Base-by-base conservation (phyloP, 2,888 invertebrate species). In the Zaprionus lineosus region DNA sequence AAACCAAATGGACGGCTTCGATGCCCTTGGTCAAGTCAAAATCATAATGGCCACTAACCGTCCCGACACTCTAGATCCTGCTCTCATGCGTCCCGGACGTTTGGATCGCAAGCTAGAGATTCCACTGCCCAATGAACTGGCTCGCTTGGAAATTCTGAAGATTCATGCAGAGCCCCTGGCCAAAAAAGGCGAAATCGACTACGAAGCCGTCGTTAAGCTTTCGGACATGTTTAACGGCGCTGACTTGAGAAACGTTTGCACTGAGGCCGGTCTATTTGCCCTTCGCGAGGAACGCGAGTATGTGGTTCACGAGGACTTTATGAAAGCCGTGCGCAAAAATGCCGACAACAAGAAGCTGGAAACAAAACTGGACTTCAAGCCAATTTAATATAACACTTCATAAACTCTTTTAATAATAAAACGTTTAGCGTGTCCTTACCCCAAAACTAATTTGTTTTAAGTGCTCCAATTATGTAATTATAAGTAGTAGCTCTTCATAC, bases 11-110 rank as follows among this genome's bases (percentile, higher is more conserved):
- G 99, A 99, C 90, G 99, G 99, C 11, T 99, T 99, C 90, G 99
- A 99, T 91, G 97, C 98, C 0, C 91, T 98, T 34, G 98, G 98
- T 0, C 95, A 95, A 88, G 98, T 98, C 0, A 99, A 99, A 93
- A 98, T 99, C 91, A 99, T 99, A 64, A 99, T 99, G 99, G 99
- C 99, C 0, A 99, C 99, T 46, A 99, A 99, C 91, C 92, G 99
- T 52, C 98, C 99, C 0, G 99, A 99, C 81, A 99, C 98, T 0
- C 92, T 99, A 26, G 99, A 99, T 91, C 99, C 99, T 1, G 99
- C 99, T 14, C 91, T 99, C 12, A 91, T 99, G 39, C 92, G 99
- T 74, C 99, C 99, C 0, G 99, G 99, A 0, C 93, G 99, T 86
- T 91, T 99, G 61, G 99, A 99, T 89, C 93, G 99, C 86, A 99